Percentiles rank a stretch among this genome's conserved stretches.
Conservation (phyloP, 2,888 invertebrate species). For the Adineta ricciae region DNA sequence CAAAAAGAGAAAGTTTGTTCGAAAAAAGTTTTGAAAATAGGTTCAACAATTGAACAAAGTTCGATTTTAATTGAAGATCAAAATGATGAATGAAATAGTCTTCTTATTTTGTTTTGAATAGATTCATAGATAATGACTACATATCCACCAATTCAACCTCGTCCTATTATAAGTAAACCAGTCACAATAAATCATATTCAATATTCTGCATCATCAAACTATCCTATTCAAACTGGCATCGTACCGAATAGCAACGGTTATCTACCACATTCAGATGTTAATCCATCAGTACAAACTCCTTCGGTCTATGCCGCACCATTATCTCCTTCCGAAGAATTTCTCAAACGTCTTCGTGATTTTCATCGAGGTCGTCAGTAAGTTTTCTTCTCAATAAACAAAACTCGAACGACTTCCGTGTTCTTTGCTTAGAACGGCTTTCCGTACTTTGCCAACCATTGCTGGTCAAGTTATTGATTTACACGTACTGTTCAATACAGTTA, state of each 20-base stretch:
- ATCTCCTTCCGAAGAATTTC: constrained; percentile 22
- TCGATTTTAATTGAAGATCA: too few species aligned
- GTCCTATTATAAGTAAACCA: neutral
- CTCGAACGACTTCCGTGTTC: too few species aligned
- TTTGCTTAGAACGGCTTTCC: constrained; percentile 17
- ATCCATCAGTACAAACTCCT: neutral
- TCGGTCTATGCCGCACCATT: neutral
- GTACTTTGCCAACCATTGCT: constrained; percentile 27
- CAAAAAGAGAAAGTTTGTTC: too few species aligned
- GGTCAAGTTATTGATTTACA: constrained; percentile 27
- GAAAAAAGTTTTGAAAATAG: too few species aligned
- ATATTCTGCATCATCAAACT: neutral
- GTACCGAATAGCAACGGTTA: neutral
- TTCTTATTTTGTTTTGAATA: neutral
- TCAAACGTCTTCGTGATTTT: constrained; percentile 28
- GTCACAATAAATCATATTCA: neutral
- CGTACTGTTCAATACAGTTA: constrained; percentile 16
- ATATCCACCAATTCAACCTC: neutral
- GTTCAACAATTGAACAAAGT: too few species aligned
- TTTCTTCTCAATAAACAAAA: neutral
- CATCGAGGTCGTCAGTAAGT: constrained; percentile 24
- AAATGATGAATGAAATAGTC: too few species aligned
- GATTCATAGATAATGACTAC: neutral
- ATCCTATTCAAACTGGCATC: neutral
- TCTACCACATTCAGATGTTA: neutral